Evolutionary conservation across 92 coral and sea anemone genomes (phyloP).

Genomic region (Zoanthus gigantus): DNA sequence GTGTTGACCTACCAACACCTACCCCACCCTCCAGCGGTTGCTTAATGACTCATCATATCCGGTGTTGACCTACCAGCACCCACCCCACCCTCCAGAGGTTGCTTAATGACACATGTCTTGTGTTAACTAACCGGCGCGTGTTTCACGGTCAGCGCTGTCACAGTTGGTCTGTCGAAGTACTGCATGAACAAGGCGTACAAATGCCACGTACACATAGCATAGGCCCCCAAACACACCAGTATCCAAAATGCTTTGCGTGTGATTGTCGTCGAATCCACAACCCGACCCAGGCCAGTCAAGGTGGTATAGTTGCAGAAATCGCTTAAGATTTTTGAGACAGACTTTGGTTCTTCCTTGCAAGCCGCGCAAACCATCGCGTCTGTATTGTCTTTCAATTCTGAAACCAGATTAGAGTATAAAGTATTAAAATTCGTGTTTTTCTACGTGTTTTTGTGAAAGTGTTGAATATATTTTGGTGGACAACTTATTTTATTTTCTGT

Average conservation of each 20-base stretch:
- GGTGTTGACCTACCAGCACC: too few relatives aligned
- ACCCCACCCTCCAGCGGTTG: too few relatives aligned
- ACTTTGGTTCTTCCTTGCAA: slow-evolving; percentile 31
- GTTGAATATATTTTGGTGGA: too few relatives aligned
- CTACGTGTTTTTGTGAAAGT: too few relatives aligned
- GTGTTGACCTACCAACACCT: too few relatives aligned
- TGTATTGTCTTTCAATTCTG: slow-evolving; percentile 12
- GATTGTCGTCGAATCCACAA: slow-evolving; percentile 38
- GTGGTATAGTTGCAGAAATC: slow-evolving; percentile 49
- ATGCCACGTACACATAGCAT: slow-evolving; percentile 54
- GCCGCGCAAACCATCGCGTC: slow-evolving; percentile 1
- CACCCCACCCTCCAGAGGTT: too few relatives aligned
- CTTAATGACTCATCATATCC: too few relatives aligned
- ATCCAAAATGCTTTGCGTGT: slow-evolving; percentile 61
- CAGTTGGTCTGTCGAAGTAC: slow-evolving; percentile 51
- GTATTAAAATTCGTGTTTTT: too few relatives aligned
- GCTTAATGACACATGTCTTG: too few relatives aligned
- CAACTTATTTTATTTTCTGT: too few relatives aligned
- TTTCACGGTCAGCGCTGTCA: slow-evolving; percentile 53
- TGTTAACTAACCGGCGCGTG: slow-evolving; percentile 44
- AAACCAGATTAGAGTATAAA: neutral
- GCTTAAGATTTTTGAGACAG: slow-evolving; percentile 13
- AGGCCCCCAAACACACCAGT: slow-evolving; percentile 59
- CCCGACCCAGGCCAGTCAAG: slow-evolving; percentile 45
- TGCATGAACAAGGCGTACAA: slow-evolving; percentile 33